Evolutionary conservation across 2,113 vertebrate species (phyloP).

Genomic region (Cottus gobio): DNA sequence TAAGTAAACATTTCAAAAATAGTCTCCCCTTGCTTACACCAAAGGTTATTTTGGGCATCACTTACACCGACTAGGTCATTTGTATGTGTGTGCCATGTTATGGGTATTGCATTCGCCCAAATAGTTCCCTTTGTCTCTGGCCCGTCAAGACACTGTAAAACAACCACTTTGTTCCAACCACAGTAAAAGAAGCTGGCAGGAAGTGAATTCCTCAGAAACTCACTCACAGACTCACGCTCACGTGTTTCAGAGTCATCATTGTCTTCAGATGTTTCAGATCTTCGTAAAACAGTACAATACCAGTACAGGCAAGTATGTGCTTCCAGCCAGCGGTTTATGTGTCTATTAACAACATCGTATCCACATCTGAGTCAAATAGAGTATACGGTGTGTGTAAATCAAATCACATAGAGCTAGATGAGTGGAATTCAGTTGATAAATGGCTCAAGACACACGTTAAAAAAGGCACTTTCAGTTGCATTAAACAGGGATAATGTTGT

Average conservation of each 20-base stretch:
- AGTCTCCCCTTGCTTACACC: conserved; percentile 24
- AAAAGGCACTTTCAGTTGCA: conserved; percentile 67
- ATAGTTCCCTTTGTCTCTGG: conserved; percentile 59
- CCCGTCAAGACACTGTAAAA: conserved; percentile 59
- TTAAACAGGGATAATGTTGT: conserved; percentile 29
- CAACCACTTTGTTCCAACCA: conserved; percentile 58
- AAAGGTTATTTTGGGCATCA: conserved; percentile 8
- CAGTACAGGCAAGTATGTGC: conserved; percentile 30
- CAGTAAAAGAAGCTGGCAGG: conserved; percentile 60
- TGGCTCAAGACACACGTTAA: conserved; percentile 35
- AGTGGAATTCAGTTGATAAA: conserved; percentile 61
- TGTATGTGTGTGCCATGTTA: conserved; percentile 34
- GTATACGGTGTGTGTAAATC: conserved; percentile 16
- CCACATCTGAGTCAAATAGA: conserved; percentile 36
- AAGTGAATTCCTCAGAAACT: conserved; percentile 71
- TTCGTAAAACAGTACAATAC: conserved; percentile 15
- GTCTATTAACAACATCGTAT: conserved; percentile 33
- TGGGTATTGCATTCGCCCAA: conserved; percentile 40
- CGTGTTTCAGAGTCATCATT: conserved; percentile 51
- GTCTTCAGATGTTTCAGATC: conserved; percentile 55
- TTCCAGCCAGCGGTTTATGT: conserved; percentile 32
- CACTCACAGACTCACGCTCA: conserved; percentile 45
- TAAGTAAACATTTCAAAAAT: conserved; percentile 29
- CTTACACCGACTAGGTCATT: conserved; percentile 19
- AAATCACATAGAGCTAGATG: conserved; percentile 3